phyloP scores from a whole-genome alignment of 2,113 vertebrate species.

The Panthera leo region DNA sequence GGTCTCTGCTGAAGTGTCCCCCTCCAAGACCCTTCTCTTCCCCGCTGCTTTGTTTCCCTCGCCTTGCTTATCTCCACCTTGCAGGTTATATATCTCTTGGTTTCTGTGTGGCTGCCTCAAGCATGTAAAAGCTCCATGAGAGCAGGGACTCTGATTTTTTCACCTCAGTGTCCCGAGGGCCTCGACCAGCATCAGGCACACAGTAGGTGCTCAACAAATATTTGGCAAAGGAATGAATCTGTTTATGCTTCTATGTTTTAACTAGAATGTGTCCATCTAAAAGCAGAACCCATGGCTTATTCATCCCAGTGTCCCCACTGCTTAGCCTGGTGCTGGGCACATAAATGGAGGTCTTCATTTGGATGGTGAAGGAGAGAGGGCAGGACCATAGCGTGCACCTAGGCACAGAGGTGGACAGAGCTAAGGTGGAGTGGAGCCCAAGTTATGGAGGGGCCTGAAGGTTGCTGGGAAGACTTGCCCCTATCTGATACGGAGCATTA shows the following conservation, averaged over 20 bases:
- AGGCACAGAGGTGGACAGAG: background rate
- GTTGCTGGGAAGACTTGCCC: background rate
- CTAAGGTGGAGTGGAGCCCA: background rate
- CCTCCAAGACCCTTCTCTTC: background rate
- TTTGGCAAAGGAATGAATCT: background rate
- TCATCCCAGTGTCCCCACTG: background rate
- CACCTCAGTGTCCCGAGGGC: background rate
- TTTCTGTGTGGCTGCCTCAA: background rate
- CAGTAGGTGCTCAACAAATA: background rate
- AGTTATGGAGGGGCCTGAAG: background rate
- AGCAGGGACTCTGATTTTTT: background rate
- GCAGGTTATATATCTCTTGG: background rate
- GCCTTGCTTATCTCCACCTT: background rate
- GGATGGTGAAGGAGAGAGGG: background rate
- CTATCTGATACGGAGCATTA: background rate
- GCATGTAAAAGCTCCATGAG: background rate
- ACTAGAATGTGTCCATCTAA: background rate
- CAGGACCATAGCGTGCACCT: background rate
- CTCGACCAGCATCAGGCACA: background rate
- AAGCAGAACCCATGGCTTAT: background rate
- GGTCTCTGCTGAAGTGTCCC: background rate
- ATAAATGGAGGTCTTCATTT: background rate
- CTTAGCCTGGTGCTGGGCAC: background rate
- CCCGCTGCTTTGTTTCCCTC: background rate
- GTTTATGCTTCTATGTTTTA: background rate